Conservation (phyloP, 2,797 vertebrate species). For the Macroramphosus scolopax region DNA sequence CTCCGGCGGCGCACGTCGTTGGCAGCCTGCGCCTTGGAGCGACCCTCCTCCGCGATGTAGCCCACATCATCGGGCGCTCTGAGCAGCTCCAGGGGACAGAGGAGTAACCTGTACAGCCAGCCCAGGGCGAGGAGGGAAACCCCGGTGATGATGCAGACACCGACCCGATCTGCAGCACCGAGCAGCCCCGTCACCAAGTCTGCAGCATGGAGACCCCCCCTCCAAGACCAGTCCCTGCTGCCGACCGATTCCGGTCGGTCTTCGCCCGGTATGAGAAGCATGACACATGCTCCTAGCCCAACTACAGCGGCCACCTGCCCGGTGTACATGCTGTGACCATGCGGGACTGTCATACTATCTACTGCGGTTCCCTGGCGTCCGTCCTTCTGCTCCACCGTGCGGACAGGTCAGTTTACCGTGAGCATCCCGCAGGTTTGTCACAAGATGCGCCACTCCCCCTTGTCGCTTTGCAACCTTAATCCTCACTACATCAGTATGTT, state of each 20-base stretch:
- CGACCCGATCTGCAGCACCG: slow-evolving; percentile 26
- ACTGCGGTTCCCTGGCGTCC: no score
- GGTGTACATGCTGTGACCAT: no score
- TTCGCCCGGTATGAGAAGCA: slow-evolving; percentile 44
- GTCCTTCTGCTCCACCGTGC: no score
- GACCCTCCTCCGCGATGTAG: slow-evolving; percentile 71
- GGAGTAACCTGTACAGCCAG: slow-evolving; percentile 72
- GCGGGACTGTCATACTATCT: no score
- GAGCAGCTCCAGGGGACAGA: slow-evolving; percentile 75
- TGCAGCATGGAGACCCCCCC: no score
- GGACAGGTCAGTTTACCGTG: no score
- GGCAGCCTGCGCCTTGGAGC: slow-evolving; percentile 70
- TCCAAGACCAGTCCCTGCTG: slow-evolving; percentile 40
- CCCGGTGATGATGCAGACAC: slow-evolving; percentile 51
- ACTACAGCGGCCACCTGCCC: slow-evolving; percentile 37
- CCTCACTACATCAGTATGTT: no score
- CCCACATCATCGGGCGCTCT: slow-evolving; percentile 77
- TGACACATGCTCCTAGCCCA: slow-evolving; percentile 37
- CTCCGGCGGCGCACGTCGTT: slow-evolving; percentile 77
- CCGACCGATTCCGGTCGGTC: slow-evolving; percentile 38
- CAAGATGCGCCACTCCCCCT: no score
- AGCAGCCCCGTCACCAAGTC: slow-evolving; percentile 41
- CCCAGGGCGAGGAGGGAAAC: slow-evolving; percentile 35
- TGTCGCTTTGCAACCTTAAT: no score
- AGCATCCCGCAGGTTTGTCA: no score